Base-by-base conservation (phyloP, 2,888 invertebrate species). In the Ligdia adustata region DNA sequence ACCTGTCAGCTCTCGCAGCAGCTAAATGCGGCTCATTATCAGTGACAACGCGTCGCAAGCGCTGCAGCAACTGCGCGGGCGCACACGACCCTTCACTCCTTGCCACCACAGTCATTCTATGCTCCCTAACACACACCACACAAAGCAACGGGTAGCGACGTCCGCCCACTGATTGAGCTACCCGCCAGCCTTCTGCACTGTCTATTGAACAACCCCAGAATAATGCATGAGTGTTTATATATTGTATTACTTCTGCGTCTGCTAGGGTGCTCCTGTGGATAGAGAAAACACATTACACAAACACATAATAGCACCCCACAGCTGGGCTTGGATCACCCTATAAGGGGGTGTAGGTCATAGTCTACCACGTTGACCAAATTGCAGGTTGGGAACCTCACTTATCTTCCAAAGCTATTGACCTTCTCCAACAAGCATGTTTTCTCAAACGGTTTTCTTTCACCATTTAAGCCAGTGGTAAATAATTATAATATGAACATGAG, bases 131-230 rank as follows among this genome's bases (percentile, higher is more conserved):
- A 39, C 97, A 98, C 67, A 99, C 95, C 44, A 99, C 92, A 46
- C 97, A 97, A 66, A 99, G 87, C 69, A 98, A 94, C 6, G 99
- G 99, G 60, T 92, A 92, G 44, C 94, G 93, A 42, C 93, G 92
- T 13, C 95, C 96, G 52, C 95, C 94, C 16, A 98, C 93, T 0
- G 97, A 95, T 80, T 97, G 97, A 4, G 96, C 95, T 13, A 98
- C 98, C 64, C 97, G 93, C 88, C 96, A 96, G 0, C 99, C 99
- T 82, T 99, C 99, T 0, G 96, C 95, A 0, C 94, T 94, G 57
- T 95, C 94, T 12, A 96, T 94, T 41, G 96, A 95, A 80, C 99
- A 99, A 2, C 95, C 97, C 99, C 99, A 99, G 75, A 99, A 96
- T 15, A 99, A 84, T 64, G 96, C 95, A 68, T 95, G 94, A 34